Evolutionary conservation across 2,113 vertebrate genomes (phyloP).

Genomic region (Sakesphorus luctuosus): DNA sequence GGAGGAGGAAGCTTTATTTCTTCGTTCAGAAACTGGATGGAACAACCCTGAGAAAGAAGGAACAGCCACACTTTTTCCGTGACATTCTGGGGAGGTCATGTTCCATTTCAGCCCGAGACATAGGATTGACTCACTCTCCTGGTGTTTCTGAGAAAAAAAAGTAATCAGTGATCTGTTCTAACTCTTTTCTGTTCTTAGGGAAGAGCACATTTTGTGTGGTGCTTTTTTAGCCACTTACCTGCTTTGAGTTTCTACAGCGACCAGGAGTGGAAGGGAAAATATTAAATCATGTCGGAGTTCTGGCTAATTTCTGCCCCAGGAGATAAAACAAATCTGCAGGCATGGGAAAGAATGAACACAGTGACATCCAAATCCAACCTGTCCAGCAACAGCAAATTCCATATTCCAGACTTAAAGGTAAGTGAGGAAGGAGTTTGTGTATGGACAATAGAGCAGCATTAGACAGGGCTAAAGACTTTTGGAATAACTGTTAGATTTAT

Average conservation of each 20-base stretch:
- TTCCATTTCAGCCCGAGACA: neutral
- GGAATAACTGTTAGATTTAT: neutral
- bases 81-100: constrained; percentile 58
- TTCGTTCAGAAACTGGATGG: neutral
- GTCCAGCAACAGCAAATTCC: constrained; percentile 86
- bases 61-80: neutral
- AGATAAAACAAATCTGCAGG: constrained; percentile 87
- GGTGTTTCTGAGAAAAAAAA: neutral
- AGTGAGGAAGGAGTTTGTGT: neutral
- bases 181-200: neutral
- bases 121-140: constrained; percentile 12
- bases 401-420: constrained; percentile 96
- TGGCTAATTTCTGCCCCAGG: constrained; percentile 94
- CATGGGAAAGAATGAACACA: constrained; percentile 86
- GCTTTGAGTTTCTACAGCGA: constrained; percentile 33
- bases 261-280: neutral
- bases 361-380: constrained; percentile 85
- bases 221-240: neutral
- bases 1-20: constrained; percentile 7
- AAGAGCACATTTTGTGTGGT: neutral
- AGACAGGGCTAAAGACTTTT: neutral
- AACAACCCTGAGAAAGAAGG: neutral
- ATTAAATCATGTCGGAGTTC: constrained; percentile 85
- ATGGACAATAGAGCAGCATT: neutral
- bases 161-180: neutral